Evolutionary conservation across 2,113 vertebrate genomes (phyloP).

Genomic region (Albula goreensis): DNA sequence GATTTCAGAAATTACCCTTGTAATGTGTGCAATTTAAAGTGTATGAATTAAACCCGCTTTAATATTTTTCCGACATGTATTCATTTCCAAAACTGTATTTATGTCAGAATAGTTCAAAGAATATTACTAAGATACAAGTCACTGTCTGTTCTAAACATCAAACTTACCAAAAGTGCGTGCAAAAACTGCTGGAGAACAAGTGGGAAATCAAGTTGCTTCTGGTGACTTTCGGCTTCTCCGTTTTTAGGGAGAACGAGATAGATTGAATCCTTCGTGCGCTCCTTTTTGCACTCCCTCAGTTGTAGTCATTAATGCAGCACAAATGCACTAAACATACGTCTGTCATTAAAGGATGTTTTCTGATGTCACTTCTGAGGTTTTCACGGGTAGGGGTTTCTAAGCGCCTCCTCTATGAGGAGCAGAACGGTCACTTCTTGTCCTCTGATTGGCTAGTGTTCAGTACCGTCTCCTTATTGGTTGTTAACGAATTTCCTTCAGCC

Average conservation of each 20-base stretch:
- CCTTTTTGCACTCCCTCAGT: not conserved
- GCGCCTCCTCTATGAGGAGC: slow-evolving; percentile 35
- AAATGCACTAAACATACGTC: not conserved
- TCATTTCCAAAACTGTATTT: not conserved
- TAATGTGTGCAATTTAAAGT: not conserved
- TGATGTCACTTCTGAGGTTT: slow-evolving; percentile 37
- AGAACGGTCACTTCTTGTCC: slow-evolving; percentile 4
- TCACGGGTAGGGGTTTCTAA: slow-evolving; percentile 25
- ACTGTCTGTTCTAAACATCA: not conserved
- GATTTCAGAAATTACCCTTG: not conserved
- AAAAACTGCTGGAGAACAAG: not conserved
- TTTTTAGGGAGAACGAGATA: not conserved
- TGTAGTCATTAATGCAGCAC: not conserved
- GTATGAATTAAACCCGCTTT: not conserved
- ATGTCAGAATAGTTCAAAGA: not conserved
- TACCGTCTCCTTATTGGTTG: slow-evolving; percentile 40
- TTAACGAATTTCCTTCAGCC: not conserved
- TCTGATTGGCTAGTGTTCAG: slow-evolving; percentile 45
- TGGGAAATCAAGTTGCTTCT: not conserved
- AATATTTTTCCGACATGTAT: not conserved
- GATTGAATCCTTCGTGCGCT: not conserved
- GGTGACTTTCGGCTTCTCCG: not conserved
- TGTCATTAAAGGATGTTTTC: slow-evolving; percentile 27
- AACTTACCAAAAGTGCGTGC: not conserved
- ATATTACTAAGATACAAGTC: not conserved